phyloP scores from a whole-genome alignment of 2,797 vertebrate species.

The Peromyscus nudipes region DNA sequence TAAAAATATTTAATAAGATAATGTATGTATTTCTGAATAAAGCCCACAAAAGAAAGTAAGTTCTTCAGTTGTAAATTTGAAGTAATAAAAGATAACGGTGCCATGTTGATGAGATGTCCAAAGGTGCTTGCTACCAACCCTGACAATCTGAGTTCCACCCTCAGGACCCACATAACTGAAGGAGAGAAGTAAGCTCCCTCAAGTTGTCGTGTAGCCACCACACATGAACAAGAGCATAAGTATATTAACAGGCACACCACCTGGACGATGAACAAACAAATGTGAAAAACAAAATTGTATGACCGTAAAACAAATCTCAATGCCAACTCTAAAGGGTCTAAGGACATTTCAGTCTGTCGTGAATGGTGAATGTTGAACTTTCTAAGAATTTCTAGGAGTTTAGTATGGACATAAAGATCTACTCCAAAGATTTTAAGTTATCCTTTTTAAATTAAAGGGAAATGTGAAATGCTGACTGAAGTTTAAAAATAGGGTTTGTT shows the following conservation, averaged over 20 bases:
- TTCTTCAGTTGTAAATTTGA: not conserved
- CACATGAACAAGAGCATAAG: not conserved
- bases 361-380: not conserved
- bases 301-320: not conserved
- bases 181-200: not conserved
- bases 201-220: not conserved
- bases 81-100: not conserved
- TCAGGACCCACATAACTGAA: too few relatives aligned
- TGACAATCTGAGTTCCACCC: too few relatives aligned
- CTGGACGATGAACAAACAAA: not conserved
- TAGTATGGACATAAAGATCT: not conserved
- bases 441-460: not conserved
- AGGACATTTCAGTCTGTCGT: not conserved
- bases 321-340: not conserved
- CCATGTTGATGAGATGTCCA: too few relatives aligned
- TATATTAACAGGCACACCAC: not conserved
- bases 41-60: not conserved
- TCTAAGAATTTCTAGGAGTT: not conserved
- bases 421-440: not conserved
- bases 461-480: not conserved
- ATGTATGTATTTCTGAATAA: not conserved
- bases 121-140: not conserved
- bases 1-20: not conserved
- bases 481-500: constrained; percentile 45
- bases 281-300: not conserved